These are phyloP conservation scores for Leptoclinus maculatus DNA, from an alignment of 2,797 vertebrate genomes.

Conservation along the genomic window DNA sequence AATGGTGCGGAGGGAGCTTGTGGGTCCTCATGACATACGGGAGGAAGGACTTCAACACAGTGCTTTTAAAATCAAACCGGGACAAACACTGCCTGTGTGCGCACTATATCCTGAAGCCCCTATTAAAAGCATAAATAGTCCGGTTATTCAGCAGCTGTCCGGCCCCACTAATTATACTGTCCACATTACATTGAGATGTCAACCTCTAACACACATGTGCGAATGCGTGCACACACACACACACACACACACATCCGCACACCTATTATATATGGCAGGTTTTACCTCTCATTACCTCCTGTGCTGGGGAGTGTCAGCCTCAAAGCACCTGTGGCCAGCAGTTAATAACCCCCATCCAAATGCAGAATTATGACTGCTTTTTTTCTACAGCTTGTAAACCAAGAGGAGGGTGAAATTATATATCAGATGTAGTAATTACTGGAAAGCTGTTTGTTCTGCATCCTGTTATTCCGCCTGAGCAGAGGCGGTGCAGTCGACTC, in stretches of 20 bases:
- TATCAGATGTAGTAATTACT: slow-evolving; percentile 63
- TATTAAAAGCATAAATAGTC: slow-evolving; percentile 46
- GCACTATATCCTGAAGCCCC: slow-evolving; percentile 24
- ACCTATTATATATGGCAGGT: slow-evolving; percentile 57
- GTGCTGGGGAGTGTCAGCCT: slow-evolving; percentile 51
- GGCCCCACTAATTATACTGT: slow-evolving; percentile 58
- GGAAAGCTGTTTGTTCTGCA: slow-evolving; percentile 58
- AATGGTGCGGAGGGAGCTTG: not conserved
- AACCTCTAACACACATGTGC: slow-evolving; percentile 40
- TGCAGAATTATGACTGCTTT: slow-evolving; percentile 55
- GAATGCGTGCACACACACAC: slow-evolving; percentile 12
- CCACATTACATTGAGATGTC: slow-evolving; percentile 58
- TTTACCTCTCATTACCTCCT: slow-evolving; percentile 60
- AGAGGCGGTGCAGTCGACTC: slow-evolving; percentile 32
- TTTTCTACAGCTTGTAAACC: slow-evolving; percentile 55
- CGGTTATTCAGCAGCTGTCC: slow-evolving; percentile 46
- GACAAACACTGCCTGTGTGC: slow-evolving; percentile 9
- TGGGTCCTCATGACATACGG: not conserved
- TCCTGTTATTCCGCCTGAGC: slow-evolving; percentile 56
- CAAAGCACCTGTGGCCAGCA: slow-evolving; percentile 59
- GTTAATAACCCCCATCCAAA: slow-evolving; percentile 52
- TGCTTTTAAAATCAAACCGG: slow-evolving; percentile 30
- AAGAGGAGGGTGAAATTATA: slow-evolving; percentile 64
- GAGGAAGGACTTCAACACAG: not conserved
- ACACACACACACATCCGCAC: slow-evolving; percentile 33